phyloP scores from a whole-genome alignment of 2,113 vertebrate genomes.

The Parotia lawesii region DNA sequence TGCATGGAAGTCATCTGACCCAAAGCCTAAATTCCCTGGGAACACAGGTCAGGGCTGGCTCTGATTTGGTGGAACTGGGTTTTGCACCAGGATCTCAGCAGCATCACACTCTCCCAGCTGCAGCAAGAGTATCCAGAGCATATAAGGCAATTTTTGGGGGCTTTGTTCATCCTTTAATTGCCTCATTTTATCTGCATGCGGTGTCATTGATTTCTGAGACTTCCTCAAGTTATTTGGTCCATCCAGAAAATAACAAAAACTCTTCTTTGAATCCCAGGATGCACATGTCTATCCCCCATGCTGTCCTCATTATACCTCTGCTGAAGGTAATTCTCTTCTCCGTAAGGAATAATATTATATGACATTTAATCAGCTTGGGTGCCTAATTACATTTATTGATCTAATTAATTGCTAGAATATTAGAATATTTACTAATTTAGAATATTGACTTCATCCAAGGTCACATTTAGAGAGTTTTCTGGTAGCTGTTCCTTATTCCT shows the following conservation, averaged over 20 bases:
- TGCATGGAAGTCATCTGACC: background rate
- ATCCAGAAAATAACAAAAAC: background rate
- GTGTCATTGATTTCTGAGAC: background rate
- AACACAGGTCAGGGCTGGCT: background rate
- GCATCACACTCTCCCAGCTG: background rate
- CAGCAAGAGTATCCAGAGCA: background rate
- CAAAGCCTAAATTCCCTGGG: background rate
- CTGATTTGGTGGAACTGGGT: background rate
- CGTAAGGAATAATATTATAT: background rate
- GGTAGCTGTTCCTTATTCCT: background rate
- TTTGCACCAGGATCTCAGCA: background rate
- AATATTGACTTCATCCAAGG: background rate
- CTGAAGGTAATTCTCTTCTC: background rate
- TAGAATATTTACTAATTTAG: no score
- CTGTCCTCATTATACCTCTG: background rate
- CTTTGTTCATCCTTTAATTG: background rate
- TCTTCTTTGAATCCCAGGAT: background rate
- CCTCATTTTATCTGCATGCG: background rate
- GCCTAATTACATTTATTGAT: background rate
- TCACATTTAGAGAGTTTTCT: background rate
- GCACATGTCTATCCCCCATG: fast-evolving
- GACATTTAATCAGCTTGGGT: background rate
- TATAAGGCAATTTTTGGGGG: fast-evolving
- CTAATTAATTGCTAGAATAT: background rate
- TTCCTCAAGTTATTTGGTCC: background rate